Percentiles rank a stretch among this genome's conserved stretches.
Evolutionary conservation across 2,888 invertebrate genomes (phyloP).

Genomic region (Lochmaea crataegi): DNA sequence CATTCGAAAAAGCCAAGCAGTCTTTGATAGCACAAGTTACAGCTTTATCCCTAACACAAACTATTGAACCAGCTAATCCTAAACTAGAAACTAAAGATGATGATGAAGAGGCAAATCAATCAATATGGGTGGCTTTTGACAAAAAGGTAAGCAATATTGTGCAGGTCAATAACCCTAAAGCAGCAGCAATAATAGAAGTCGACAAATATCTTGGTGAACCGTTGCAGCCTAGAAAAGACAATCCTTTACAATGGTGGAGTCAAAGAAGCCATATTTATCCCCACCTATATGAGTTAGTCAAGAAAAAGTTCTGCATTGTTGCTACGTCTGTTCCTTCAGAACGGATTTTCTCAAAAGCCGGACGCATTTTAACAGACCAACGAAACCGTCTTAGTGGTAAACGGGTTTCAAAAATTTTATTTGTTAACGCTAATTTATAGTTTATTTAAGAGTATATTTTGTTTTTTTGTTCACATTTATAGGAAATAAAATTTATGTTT

Average conservation of each 20-base stretch:
- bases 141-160: conserved; percentile 27
- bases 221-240: conserved; percentile 28
- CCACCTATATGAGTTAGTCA: conserved; percentile 27
- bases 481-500: no score
- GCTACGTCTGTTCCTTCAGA: conserved; percentile 25
- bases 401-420: no score
- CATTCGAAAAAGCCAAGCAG: conserved; percentile 30
- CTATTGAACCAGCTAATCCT: neutral
- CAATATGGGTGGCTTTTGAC: conserved; percentile 4
- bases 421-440: no score
- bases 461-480: no score
- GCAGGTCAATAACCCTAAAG: conserved; percentile 28
- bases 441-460: no score
- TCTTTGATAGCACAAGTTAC: conserved; percentile 8
- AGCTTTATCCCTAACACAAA: conserved; percentile 16
- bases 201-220: conserved; percentile 33
- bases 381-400: no score
- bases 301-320: conserved; percentile 31
- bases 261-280: conserved; percentile 36
- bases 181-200: conserved; percentile 34
- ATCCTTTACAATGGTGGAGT: conserved; percentile 40
- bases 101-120: neutral
- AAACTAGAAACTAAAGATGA: neutral
- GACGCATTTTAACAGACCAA: neutral
- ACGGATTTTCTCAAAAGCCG: conserved; percentile 23